phyloP scores from a whole-genome alignment of 1,140 invertebrate genomes.

The Sitobion miscanthi region DNA sequence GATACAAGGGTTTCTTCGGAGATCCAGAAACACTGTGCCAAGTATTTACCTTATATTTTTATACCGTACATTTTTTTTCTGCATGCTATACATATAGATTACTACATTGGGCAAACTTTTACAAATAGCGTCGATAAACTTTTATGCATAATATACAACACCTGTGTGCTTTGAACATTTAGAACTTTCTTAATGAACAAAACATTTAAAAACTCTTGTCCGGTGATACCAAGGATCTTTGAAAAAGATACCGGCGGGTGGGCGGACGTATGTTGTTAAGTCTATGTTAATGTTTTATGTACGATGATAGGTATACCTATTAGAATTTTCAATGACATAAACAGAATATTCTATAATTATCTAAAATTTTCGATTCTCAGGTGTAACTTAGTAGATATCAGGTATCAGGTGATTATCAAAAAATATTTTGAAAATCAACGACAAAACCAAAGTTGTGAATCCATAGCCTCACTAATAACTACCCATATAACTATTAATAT shows the following conservation, averaged over 20 bases:
- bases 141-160: not conserved
- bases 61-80: not conserved
- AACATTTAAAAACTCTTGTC: not conserved
- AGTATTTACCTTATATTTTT: slow-evolving; percentile 64
- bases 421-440: too few relatives aligned
- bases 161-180: too few relatives aligned
- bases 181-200: not conserved
- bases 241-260: not conserved
- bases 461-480: too few relatives aligned
- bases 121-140: not conserved
- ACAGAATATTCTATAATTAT: not conserved
- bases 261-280: not conserved
- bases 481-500: too few relatives aligned
- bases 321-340: not conserved
- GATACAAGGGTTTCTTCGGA: slow-evolving; percentile 90
- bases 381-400: too few relatives aligned
- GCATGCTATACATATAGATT: not conserved
- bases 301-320: not conserved
- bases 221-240: not conserved
- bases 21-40: slow-evolving; percentile 86
- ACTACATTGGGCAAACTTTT: not conserved
- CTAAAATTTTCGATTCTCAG: not conserved
- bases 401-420: too few relatives aligned
- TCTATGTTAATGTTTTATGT: not conserved
- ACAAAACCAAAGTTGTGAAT: too few relatives aligned